Conservation (phyloP, 2,888 invertebrate species). For the Neoitamus cyanurus region DNA sequence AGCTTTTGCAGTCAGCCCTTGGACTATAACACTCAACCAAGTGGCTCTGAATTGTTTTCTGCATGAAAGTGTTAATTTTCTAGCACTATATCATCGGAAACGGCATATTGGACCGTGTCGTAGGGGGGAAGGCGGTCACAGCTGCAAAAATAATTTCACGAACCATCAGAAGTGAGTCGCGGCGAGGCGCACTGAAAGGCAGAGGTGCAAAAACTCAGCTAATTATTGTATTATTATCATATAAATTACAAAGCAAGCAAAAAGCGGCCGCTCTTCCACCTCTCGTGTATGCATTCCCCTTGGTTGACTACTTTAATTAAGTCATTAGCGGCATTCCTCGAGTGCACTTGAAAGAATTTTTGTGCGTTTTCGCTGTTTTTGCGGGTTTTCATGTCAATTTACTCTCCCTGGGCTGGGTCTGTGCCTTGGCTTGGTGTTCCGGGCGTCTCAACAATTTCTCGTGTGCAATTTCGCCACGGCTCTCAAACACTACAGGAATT, state of each 20-base stretch:
- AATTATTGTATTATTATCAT: slow-evolving; percentile 53
- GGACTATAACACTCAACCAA: too few relatives aligned
- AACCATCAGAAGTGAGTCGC: not conserved
- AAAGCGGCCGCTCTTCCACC: slow-evolving; percentile 30
- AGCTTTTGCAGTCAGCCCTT: not conserved
- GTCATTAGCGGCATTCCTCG: slow-evolving; percentile 55
- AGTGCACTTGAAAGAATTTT: slow-evolving; percentile 51
- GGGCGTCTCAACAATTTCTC: slow-evolving; percentile 9
- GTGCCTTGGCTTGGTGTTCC: not conserved
- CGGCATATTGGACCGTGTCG: not conserved
- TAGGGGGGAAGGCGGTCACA: not conserved
- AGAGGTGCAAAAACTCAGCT: slow-evolving; percentile 45
- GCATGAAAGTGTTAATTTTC: not conserved
- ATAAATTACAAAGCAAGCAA: slow-evolving; percentile 52
- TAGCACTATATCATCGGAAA: not conserved
- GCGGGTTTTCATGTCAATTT: slow-evolving; percentile 9
- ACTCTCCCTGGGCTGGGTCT: not conserved
- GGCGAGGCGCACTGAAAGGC: not conserved
- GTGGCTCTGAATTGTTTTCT: not conserved
- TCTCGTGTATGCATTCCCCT: slow-evolving; percentile 47
- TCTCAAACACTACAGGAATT: slow-evolving; percentile 21
- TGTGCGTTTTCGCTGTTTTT: slow-evolving; percentile 32
- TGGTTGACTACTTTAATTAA: slow-evolving; percentile 54
- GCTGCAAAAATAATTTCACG: not conserved
- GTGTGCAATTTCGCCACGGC: not conserved